Evolutionary conservation across 1,140 invertebrate genomes (phyloP), one percentile per base, ranked within the genome.

Genomic region (Matsumurasca onukii): DNA sequence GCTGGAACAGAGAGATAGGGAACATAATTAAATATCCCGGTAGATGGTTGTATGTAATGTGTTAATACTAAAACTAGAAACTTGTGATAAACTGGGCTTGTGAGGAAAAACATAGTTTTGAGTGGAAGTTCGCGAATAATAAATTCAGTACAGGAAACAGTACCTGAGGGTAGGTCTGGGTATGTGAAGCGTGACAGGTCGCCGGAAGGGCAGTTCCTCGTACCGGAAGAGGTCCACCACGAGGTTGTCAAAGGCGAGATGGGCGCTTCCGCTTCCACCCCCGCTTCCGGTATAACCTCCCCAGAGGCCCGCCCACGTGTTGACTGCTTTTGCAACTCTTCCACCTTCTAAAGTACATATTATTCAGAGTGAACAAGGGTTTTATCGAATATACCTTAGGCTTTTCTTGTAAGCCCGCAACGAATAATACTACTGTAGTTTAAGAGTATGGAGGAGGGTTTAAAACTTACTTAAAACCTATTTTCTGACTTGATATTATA

Each of bases 321-420:
- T 31, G 39, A 69, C 66, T 1, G 69, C 31, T 48, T 27, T 39
- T 68, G 66, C 2, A 72, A 20, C 30, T 70, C 68, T 20, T 66
- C 65, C 29, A 72, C 71, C 52, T 69, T 69, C 71, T 72, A 39
- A 34, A 66, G n/a, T n/a, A n/a, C n/a, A n/a, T n/a, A n/a, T n/a
- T n/a, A n/a, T 49, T 1, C 31, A 70, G 13, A 66, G 31, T n/a
- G n/a, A n/a, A n/a, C n/a, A n/a, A n/a, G n/a, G n/a, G n/a, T n/a
- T n/a, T n/a, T n/a, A n/a, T n/a, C n/a, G n/a, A n/a, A n/a, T n/a
- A n/a, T n/a, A n/a, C n/a, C n/a, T n/a, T n/a, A n/a, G n/a, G n/a
- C n/a, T n/a, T n/a, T n/a, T n/a, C n/a, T n/a, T n/a, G n/a, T n/a
- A n/a, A n/a, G n/a, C n/a, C n/a, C n/a, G n/a, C n/a, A n/a, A n/a